Evolutionary conservation across 1,140 invertebrate species (phyloP).

Genomic region (Drosophila busckii): DNA sequence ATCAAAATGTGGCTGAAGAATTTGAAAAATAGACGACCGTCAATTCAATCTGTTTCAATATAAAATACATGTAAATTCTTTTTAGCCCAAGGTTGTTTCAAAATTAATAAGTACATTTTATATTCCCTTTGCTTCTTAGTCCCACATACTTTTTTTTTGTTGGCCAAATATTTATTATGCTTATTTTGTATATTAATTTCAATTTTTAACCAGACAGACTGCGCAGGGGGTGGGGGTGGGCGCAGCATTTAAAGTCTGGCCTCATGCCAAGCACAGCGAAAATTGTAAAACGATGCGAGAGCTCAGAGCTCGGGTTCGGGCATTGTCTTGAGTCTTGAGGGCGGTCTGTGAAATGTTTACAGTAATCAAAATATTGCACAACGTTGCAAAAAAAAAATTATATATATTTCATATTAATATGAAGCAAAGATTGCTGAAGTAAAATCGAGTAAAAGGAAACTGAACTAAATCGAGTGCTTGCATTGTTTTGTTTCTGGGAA

Average conservation of each 20-base stretch:
- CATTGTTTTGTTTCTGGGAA: constrained; percentile 33
- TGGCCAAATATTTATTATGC: constrained; percentile 39
- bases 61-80: constrained; percentile 5
- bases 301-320: no score
- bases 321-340: constrained; percentile 15
- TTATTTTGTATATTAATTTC: constrained; percentile 49
- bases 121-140: no score
- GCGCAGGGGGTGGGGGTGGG: background rate
- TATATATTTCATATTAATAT: constrained; percentile 66
- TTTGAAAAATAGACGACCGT: no score
- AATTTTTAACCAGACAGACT: constrained; percentile 21
- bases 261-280: constrained; percentile 25
- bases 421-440: constrained; percentile 1
- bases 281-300: constrained; percentile 46
- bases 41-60: no score
- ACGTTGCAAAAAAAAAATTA: no score
- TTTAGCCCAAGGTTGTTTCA: background rate
- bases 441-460: constrained; percentile 7
- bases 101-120: no score
- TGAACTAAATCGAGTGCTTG: constrained; percentile 15
- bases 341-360: constrained; percentile 33
- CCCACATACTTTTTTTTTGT: background rate
- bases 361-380: constrained; percentile 65
- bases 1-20: no score
- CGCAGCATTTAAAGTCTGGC: constrained; percentile 1